phyloP scores from a whole-genome alignment of 1,140 invertebrate species.

The Thereuonema tuberculata region DNA sequence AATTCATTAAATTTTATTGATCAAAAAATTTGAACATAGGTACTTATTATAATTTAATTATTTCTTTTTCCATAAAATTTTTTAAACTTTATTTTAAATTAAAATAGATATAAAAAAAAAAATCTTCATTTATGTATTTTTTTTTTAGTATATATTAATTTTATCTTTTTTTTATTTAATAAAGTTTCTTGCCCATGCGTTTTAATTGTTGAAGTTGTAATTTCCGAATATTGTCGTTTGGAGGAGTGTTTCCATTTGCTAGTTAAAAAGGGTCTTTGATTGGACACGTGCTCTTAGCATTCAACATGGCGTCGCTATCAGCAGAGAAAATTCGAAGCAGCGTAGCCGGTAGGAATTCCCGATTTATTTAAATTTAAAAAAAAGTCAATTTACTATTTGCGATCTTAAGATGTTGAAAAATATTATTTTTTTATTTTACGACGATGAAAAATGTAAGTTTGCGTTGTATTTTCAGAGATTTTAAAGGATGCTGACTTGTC shows the following conservation, averaged over 20 bases:
- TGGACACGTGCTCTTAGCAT: background rate
- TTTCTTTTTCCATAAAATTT: too few relatives aligned
- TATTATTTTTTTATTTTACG: background rate
- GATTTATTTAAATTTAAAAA: conserved; percentile 8
- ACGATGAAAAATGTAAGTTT: conserved; percentile 1
- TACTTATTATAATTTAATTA: too few relatives aligned
- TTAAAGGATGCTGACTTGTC: conserved; percentile 73
- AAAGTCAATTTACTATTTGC: background rate
- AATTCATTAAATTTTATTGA: too few relatives aligned
- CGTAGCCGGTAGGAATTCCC: conserved; percentile 48
- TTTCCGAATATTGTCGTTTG: too few relatives aligned
- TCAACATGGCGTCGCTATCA: conserved; percentile 47
- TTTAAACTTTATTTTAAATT: too few relatives aligned
- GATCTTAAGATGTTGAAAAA: background rate
- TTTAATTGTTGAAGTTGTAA: too few relatives aligned
- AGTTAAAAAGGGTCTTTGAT: background rate
- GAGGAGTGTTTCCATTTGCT: background rate
- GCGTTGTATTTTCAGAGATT: conserved; percentile 50
- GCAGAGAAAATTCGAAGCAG: conserved; percentile 52
- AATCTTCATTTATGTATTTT: too few relatives aligned
- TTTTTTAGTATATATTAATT: too few relatives aligned
- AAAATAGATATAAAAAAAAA: too few relatives aligned
- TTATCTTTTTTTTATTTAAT: too few relatives aligned
- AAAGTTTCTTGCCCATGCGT: too few relatives aligned
- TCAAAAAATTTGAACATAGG: too few relatives aligned